phyloP scores from a whole-genome alignment of 37 sponge, comb jelly and placozoan species.

The Halichondria panicea region DNA sequence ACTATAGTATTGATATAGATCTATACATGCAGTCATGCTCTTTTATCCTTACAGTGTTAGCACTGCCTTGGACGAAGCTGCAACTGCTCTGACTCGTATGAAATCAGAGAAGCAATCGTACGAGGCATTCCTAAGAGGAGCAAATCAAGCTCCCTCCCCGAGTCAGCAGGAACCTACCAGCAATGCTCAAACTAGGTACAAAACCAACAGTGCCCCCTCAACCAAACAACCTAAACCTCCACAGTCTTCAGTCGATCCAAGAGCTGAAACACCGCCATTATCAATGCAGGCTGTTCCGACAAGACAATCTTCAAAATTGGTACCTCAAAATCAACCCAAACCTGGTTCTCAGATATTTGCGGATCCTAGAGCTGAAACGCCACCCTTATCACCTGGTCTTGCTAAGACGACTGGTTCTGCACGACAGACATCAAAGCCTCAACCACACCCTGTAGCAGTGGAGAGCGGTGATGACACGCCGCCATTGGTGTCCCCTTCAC shows the following conservation, averaged over 20 bases:
- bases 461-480: not conserved
- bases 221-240: not conserved
- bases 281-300: not conserved
- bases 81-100: constrained; percentile 75
- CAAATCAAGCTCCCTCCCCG: constrained; percentile 39
- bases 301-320: not conserved
- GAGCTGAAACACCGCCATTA: constrained; percentile 5
- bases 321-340: too few species aligned
- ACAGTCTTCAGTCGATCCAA: not conserved
- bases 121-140: constrained; percentile 48
- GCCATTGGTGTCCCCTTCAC: not conserved
- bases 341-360: too few species aligned
- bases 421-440: too few species aligned
- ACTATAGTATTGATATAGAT: not conserved
- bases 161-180: not conserved
- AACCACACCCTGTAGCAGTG: not conserved
- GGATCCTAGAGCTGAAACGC: too few species aligned
- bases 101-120: constrained; percentile 54
- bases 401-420: too few species aligned
- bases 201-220: not conserved
- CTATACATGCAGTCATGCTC: not conserved
- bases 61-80: constrained; percentile 80
- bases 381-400: too few species aligned
- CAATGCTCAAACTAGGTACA: not conserved
- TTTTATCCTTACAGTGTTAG: constrained; percentile 49